Evolutionary conservation across 2,888 invertebrate species (phyloP), one percentile per base, ranked within the genome.

Genomic region (Stictocephala bisonia): DNA sequence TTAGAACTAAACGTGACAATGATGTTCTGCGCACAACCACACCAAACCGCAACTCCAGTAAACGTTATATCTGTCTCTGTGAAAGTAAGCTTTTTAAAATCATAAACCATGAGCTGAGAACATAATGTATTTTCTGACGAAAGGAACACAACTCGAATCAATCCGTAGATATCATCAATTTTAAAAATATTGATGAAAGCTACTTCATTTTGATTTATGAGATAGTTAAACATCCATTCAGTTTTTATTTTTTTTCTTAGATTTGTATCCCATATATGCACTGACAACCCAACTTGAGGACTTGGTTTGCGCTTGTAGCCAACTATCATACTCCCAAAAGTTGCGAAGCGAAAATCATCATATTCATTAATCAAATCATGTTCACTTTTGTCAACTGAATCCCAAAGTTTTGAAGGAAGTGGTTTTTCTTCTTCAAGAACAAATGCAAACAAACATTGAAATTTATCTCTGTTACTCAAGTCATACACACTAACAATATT

Each of bases 261-360:
- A 26, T 44, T 44, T 26, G 44, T 26, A 3, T 64, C 64, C 64
- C 64, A 64, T 24, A 64, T 41, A 27, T 64, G 64, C 64, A 64
- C 44, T 3, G 64, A 26, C 7, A 26, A 15, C 24, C 27, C 44
- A 9, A 40, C 27, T 2, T 24, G 18, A 9, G 64, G 64, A 35
- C 44, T 64, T 7, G 40, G 64, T 64, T 41, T 41, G 24, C 64
- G 22, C n/a, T 64, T 64, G 15, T 64, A 44, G 11, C 64, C 44
- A 2, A 64, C 44, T 22, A 64, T 22, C 6, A 64, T 20, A 64
- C n/a, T 64, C 15, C 44, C 64, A 64, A 64, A 64, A 2, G 24
- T 35, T 15, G n/a, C 24, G n/a, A 20, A 64, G 2, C 44, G 40
- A 44, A 64, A 64, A 27, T 64, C 64, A 26, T 64, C 64, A 7